Percentiles rank a stretch among this genome's conserved stretches.
phyloP scores from a whole-genome alignment of 2,888 invertebrate genomes.

The Polylopha cassiicola region DNA sequence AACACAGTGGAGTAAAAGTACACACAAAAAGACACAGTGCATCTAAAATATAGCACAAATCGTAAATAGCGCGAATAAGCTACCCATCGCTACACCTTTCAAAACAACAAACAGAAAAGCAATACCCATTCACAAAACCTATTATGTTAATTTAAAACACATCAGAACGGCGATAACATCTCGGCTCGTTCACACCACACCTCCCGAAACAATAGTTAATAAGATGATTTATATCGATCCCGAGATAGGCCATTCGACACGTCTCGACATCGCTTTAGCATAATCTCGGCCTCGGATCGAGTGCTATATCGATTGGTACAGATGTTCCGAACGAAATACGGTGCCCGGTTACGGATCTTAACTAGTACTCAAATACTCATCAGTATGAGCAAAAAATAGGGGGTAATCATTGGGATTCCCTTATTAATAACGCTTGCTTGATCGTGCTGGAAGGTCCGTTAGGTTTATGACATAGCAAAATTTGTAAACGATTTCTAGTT shows the following conservation, averaged over 20 bases:
- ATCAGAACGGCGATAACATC: conserved; percentile 68
- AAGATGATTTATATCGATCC: conserved; percentile 76
- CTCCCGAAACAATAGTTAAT: conserved; percentile 78
- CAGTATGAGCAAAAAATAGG: conserved; percentile 11
- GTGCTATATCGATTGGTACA: conserved; percentile 66
- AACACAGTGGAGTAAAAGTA: too few species aligned
- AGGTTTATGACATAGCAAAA: too few species aligned
- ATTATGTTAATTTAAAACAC: conserved; percentile 78
- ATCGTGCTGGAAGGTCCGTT: too few species aligned
- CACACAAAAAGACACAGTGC: too few species aligned
- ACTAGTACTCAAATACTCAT: conserved; percentile 10
- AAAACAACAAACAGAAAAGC: conserved; percentile 66
- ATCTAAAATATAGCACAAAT: too few species aligned
- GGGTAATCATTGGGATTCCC: too few species aligned
- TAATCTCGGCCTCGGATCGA: conserved; percentile 69
- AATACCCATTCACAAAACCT: conserved; percentile 76
- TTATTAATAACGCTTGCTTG: too few species aligned
- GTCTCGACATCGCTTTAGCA: conserved; percentile 74
- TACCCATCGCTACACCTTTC: conserved; percentile 41
- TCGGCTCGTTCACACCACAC: conserved; percentile 74
- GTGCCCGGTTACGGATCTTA: conserved; percentile 27
- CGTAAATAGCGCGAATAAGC: conserved; percentile 26
- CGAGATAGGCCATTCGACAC: conserved; percentile 68
- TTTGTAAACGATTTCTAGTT: too few species aligned
- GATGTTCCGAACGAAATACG: conserved; percentile 48